Evolutionary conservation across 2,797 vertebrate genomes (phyloP).

Genomic region (Xenopus petersii): DNA sequence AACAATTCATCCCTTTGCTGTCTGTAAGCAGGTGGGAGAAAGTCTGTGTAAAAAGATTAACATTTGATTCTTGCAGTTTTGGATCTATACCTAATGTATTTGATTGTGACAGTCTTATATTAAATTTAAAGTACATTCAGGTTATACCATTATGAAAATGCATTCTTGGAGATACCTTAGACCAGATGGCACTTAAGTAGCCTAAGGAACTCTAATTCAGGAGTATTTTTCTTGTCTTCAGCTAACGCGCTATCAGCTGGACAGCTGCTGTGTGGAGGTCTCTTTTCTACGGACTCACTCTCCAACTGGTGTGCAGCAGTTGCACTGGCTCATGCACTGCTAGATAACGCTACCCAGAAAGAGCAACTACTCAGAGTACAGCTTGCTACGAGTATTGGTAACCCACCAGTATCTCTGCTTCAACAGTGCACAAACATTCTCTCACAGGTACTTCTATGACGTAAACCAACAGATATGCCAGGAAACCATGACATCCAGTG

Average conservation of each 20-base stretch:
- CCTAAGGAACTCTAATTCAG: too few relatives aligned
- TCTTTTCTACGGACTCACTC: slow-evolving; percentile 92
- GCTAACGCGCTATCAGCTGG: slow-evolving; percentile 93
- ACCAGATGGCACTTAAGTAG: too few relatives aligned
- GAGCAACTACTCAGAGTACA: slow-evolving; percentile 94
- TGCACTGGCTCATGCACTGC: slow-evolving; percentile 89
- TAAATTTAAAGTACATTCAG: too few relatives aligned
- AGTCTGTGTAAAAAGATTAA: too few relatives aligned
- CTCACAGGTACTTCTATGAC: slow-evolving; percentile 79
- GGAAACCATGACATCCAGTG: too few relatives aligned
- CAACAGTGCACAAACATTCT: slow-evolving; percentile 99
- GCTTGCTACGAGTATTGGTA: slow-evolving; percentile 92
- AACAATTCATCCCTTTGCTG: too few relatives aligned
- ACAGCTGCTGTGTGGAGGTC: slow-evolving; percentile 91
- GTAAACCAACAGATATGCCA: not conserved
- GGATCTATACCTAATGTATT: too few relatives aligned
- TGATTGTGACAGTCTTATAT: too few relatives aligned
- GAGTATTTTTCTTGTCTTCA: slow-evolving; percentile 47
- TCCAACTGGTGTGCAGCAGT: slow-evolving; percentile 98
- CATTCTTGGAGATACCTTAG: too few relatives aligned
- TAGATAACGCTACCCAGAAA: slow-evolving; percentile 92
- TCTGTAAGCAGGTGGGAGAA: too few relatives aligned
- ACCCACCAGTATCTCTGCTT: slow-evolving; percentile 91
- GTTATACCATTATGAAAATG: too few relatives aligned
- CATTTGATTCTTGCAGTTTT: too few relatives aligned